A percentile compares a stretch with the other conserved stretches of the same genome.
phyloP scores from a whole-genome alignment of 2,888 invertebrate genomes.

The Caenorhabditis zanzibari region DNA sequence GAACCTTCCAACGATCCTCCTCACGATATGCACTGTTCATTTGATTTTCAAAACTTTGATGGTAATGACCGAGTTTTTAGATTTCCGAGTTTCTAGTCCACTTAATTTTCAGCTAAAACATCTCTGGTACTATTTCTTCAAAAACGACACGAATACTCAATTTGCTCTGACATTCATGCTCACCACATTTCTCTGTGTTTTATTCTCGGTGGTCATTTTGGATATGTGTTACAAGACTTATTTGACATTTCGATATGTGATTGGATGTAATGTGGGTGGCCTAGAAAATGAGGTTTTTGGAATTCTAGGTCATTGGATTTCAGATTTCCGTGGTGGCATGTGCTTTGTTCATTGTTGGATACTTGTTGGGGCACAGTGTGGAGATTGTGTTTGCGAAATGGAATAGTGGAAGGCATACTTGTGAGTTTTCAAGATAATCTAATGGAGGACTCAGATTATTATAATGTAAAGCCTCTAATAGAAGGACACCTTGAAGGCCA shows the following conservation, averaged over 20 bases:
- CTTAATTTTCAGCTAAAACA: constrained; percentile 33
- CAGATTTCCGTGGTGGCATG: constrained; percentile 44
- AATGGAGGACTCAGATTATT: background rate
- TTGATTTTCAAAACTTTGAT: background rate
- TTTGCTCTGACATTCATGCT: constrained; percentile 38
- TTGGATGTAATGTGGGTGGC: constrained; percentile 38
- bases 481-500: too few species aligned
- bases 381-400: constrained; percentile 40
- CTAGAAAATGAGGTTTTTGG: background rate
- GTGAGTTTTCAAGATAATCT: constrained; percentile 8
- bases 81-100: background rate
- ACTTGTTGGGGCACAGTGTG: constrained; percentile 29
- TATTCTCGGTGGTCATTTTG: constrained; percentile 13
- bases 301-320: background rate
- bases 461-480: too few species aligned
- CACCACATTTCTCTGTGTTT: constrained; percentile 8
- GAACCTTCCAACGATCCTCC: constrained; percentile 14
- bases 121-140: background rate
- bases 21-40: background rate
- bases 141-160: constrained; percentile 50
- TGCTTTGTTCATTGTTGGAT: constrained; percentile 39
- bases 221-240: constrained; percentile 13
- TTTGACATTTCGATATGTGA: constrained; percentile 50
- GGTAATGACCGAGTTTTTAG: background rate
- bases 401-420: background rate